These are phyloP conservation scores for Lasioglossum oenotherae DNA, from an alignment of 2,888 invertebrate species.

Conservation along the genomic window DNA sequence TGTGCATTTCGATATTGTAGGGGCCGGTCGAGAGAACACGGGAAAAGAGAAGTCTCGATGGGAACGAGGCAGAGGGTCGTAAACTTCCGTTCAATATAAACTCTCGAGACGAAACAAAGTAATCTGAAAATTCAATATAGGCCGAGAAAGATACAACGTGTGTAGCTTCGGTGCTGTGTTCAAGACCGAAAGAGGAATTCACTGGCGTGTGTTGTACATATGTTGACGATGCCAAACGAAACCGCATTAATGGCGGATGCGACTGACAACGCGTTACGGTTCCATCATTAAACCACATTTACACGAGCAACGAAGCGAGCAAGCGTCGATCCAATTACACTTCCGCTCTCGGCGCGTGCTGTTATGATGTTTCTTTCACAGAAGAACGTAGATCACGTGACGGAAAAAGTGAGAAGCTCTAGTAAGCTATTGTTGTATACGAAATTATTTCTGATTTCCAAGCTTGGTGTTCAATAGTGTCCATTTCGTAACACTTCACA, in stretches of 20 bases:
- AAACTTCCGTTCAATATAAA: constrained; percentile 50
- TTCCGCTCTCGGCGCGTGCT: constrained; percentile 32
- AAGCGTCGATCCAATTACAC: constrained; percentile 66
- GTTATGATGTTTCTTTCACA: not conserved
- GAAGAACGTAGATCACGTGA: not conserved
- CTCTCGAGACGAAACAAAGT: constrained; percentile 35
- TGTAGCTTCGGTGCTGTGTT: not conserved
- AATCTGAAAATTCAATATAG: constrained; percentile 47
- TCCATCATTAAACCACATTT: constrained; percentile 74
- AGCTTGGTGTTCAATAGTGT: not conserved
- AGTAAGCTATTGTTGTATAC: not conserved
- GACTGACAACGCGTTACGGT: constrained; percentile 63
- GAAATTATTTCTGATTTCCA: not conserved
- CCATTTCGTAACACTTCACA: too few species aligned
- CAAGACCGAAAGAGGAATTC: not conserved
- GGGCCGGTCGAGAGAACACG: constrained; percentile 6
- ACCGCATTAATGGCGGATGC: constrained; percentile 30
- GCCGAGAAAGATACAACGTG: not conserved
- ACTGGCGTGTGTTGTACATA: not conserved
- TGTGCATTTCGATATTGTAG: constrained; percentile 27
- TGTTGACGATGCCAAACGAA: constrained; percentile 27
- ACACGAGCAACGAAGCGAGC: constrained; percentile 74
- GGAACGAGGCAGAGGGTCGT: constrained; percentile 13
- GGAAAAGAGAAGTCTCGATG: constrained; percentile 21
- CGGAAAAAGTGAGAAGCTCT: not conserved